Evolutionary conservation across 1,140 invertebrate genomes (phyloP), one percentile per base, ranked within the genome.

Genomic region (Reticulitermes speratus): DNA sequence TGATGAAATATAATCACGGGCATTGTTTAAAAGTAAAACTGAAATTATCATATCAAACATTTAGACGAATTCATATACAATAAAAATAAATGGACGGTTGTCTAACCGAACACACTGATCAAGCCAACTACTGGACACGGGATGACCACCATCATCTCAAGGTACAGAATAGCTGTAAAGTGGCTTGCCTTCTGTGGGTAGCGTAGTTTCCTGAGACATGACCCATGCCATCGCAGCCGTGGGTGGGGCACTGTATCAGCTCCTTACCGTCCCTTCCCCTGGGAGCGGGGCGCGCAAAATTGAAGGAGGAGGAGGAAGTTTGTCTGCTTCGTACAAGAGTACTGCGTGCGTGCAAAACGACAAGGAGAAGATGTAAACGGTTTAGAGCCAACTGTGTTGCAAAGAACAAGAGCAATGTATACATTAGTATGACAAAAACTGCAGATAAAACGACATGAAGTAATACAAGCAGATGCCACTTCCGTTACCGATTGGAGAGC

Each of bases 131-230:
- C 65, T 75, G 65, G 65, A 75, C 65, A 75, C 65, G 65, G 25
- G 65, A n/a, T 75, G 65, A 30, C 65, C 65, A 75, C 65, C 65
- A 75, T 75, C 65, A 75, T 75, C 7, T 75, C 65, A n/a, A 75
- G 65, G 65, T 75, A 75, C 25, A n/a, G 65, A 87, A 75, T 44
- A 82, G 38, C 81, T 59, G 55, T 21, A 83, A 52, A 25, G 44
- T 45, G 52, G 81, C 92, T 92, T 92, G 93, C 93, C 93, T 95
- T 91, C 94, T 92, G 91, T 95, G 95, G 89, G 94, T 95, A 91
- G 94, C 93, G 92, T 95, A 96, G 93, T 95, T 96, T 90, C 93
- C 95, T 89, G 94, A 95, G 89, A 95, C 91, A 91, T 95, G 94
- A 89, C 94, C 94, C 92, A 94, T 93, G 90, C 95, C 95, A 92